Evolutionary conservation across 2,888 invertebrate species (phyloP), one percentile per base, ranked within the genome.

Genomic region (Acronicta aceris): DNA sequence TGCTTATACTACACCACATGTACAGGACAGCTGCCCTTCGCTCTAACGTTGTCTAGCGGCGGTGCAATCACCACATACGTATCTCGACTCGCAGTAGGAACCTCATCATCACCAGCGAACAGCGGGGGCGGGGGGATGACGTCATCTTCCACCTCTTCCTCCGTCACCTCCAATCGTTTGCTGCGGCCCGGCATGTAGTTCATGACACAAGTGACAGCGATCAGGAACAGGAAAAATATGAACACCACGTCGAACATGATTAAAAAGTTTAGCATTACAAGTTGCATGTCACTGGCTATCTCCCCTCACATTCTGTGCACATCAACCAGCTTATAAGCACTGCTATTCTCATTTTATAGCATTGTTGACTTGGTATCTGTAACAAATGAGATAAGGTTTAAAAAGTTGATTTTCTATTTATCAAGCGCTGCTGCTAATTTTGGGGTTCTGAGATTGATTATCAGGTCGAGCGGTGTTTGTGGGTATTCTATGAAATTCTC

Each of bases 221-320:
- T 96, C 89, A 97, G 96, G 94, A 97, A 97, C 89, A 97, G 95
- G 95, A 97, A 97, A 94, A 97, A 97, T 94, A 97, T 96, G 95
- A 97, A 97, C 93, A 97, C 97, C 91, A 97, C 96, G 95, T 97
- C 97, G 95, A 97, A 97, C 97, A 97, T 97, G 95, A 97, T 96
- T 92, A 97, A 96, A 86, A 97, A 97, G 95, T 97, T 97, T 95
- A 97, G 96, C 96, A 97, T 97, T 96, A 97, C 96, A 89, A 97
- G 95, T 96, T 97, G 97, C 97, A 97, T 97, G 95, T 82, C 84
- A 84, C 82, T 78, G 74, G 71, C 79, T 74, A 81, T 57, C 75
- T 74, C 79, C 73, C 83, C 84, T 93, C 89, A 89, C 92, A 94
- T 93, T 87, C 87, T 92, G 90, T 81, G 86, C 77, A 76, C 72